phyloP scores from a whole-genome alignment of 1,140 invertebrate genomes.

The Meloidogyne floridensis region DNA sequence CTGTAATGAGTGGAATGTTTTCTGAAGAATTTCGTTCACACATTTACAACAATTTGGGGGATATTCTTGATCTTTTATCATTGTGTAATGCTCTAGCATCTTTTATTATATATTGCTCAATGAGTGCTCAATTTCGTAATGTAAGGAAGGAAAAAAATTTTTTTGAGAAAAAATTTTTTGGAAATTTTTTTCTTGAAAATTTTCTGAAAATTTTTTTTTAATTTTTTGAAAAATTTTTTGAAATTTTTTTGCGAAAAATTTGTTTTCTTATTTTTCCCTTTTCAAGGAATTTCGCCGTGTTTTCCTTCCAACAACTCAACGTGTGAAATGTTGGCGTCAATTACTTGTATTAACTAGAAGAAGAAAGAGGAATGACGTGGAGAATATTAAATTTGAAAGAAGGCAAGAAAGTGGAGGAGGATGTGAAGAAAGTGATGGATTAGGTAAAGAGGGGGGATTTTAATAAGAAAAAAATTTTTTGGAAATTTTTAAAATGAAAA shows the following conservation, averaged over 20 bases:
- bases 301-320: conserved; percentile 50
- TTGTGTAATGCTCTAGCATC: conserved; percentile 59
- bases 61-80: conserved; percentile 63
- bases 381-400: not conserved
- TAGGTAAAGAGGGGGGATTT: not conserved
- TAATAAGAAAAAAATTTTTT: no score
- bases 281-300: conserved; percentile 63
- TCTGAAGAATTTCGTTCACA: conserved; percentile 53
- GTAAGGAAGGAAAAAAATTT: conserved; percentile 39
- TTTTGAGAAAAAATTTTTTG: conserved; percentile 1
- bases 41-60: conserved; percentile 57
- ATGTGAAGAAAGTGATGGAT: not conserved
- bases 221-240: not conserved
- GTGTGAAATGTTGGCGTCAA: conserved; percentile 20
- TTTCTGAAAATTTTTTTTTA: not conserved
- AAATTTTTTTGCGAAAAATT: no score
- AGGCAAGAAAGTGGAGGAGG: not conserved
- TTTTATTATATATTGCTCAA: conserved; percentile 64
- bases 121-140: conserved; percentile 63
- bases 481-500: no score
- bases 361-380: not conserved
- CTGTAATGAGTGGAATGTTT: conserved; percentile 56
- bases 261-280: not conserved
- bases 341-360: not conserved
- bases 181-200: not conserved